A percentile compares a stretch with the other conserved stretches of the same genome.
These are phyloP conservation scores for Zaprionus bogoriensis DNA, from an alignment of 2,888 invertebrate species.

Conservation along the genomic window DNA sequence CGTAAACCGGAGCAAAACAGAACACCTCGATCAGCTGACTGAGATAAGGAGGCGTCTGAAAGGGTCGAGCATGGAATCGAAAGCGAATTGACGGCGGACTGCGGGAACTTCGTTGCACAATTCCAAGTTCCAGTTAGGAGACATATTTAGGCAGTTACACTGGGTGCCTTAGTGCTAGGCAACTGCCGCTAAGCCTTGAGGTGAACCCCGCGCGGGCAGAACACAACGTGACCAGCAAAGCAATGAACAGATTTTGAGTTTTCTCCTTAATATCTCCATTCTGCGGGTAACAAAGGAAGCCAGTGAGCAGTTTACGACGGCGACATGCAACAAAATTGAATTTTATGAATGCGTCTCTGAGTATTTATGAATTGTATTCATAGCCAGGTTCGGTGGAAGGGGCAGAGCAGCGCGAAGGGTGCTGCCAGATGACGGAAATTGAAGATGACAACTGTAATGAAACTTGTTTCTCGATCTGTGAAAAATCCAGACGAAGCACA, in stretches of 20 bases:
- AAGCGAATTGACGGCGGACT: no score
- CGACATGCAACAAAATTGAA: slow-evolving; percentile 77
- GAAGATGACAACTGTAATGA: slow-evolving; percentile 76
- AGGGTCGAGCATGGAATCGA: not conserved
- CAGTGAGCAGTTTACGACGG: slow-evolving; percentile 74
- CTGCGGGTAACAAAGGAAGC: slow-evolving; percentile 66
- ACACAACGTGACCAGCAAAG: slow-evolving; percentile 78
- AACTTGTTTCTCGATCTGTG: slow-evolving; percentile 56
- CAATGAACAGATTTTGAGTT: slow-evolving; percentile 74
- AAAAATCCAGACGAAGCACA: slow-evolving; percentile 32
- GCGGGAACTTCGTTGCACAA: no score
- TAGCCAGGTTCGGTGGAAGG: not conserved
- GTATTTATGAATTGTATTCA: slow-evolving; percentile 73
- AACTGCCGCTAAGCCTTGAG: no score
- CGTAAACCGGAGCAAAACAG: slow-evolving; percentile 48
- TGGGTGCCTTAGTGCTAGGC: no score
- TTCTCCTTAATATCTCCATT: slow-evolving; percentile 45
- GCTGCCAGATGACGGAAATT: slow-evolving; percentile 66
- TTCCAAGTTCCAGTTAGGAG: no score
- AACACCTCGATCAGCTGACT: slow-evolving; percentile 44
- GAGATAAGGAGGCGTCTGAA: slow-evolving; percentile 20
- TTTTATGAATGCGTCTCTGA: slow-evolving; percentile 66
- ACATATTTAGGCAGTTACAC: no score
- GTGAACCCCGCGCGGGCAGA: slow-evolving; percentile 54
- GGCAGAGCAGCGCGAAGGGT: slow-evolving; percentile 60